Percentiles rank a stretch among this genome's conserved stretches.
phyloP scores from a whole-genome alignment of 2,888 invertebrate species.

The Volucella bombylans region DNA sequence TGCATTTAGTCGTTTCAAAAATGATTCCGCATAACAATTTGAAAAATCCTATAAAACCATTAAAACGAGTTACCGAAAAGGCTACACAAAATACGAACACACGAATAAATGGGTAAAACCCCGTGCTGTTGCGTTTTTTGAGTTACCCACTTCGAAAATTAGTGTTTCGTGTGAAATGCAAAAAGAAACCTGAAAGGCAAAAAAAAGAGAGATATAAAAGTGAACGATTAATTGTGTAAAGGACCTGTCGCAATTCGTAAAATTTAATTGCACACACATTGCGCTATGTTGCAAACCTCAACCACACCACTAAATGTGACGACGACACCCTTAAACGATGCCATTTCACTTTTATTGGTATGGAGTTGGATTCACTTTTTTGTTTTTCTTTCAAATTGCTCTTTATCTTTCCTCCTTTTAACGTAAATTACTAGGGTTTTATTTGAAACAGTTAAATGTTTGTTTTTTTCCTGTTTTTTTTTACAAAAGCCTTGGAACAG shows the following conservation, averaged over 20 bases:
- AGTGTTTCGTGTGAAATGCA: conserved; percentile 63
- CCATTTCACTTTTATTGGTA: conserved; percentile 61
- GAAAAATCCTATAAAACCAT: conserved; percentile 44
- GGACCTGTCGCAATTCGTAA: conserved; percentile 72
- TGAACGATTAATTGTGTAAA: conserved; percentile 69
- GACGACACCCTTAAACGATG: conserved; percentile 64
- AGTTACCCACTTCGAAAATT: conserved; percentile 67
- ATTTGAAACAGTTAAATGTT: conserved; percentile 50
- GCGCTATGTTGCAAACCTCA: conserved; percentile 47
- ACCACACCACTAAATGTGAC: conserved; percentile 31
- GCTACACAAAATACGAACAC: background rate
- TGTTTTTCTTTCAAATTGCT: background rate
- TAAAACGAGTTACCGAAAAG: conserved; percentile 29
- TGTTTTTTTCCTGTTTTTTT: too few species aligned
- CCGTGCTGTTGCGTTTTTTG: background rate
- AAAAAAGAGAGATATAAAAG: conserved; percentile 69
- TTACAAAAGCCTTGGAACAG: background rate
- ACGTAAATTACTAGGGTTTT: conserved; percentile 57
- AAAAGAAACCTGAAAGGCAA: too few species aligned
- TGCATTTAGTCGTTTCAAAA: conserved; percentile 52
- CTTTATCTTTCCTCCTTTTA: conserved; percentile 21
- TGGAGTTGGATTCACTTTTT: conserved; percentile 5
- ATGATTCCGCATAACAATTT: conserved; percentile 62
- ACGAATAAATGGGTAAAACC: conserved; percentile 27
- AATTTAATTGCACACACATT: conserved; percentile 69